Evolutionary conservation across 1,140 invertebrate genomes (phyloP).

Genomic region (Macrobrachium rosenbergii): DNA sequence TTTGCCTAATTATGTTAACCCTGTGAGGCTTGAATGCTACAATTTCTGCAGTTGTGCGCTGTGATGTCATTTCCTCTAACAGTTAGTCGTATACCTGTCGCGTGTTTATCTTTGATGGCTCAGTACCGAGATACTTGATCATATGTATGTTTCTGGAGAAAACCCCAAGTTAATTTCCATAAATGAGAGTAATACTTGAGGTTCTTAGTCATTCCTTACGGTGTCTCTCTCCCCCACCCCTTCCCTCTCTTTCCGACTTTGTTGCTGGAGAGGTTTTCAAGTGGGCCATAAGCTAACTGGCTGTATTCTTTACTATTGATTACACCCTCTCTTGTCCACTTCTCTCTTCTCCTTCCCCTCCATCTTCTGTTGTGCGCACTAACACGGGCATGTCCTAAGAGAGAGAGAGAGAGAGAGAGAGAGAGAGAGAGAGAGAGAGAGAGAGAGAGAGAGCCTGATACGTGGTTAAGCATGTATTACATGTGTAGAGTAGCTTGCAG

Average conservation of each 20-base stretch:
- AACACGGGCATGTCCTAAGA: not conserved
- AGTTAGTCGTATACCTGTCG: too few relatives aligned
- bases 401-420: conserved; percentile 34
- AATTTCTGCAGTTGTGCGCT: not conserved
- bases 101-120: too few relatives aligned
- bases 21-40: too few relatives aligned
- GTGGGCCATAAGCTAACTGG: too few relatives aligned
- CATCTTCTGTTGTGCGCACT: conserved; percentile 2
- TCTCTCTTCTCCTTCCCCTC: not conserved
- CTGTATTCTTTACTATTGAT: not conserved
- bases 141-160: too few relatives aligned
- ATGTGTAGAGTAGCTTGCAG: too few relatives aligned
- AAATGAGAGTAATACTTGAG: too few relatives aligned
- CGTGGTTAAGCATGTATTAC: conserved; percentile 1
- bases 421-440: conserved; percentile 34
- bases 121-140: too few relatives aligned
- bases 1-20: too few relatives aligned
- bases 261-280: not conserved
- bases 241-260: not conserved
- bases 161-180: too few relatives aligned
- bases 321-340: not conserved
- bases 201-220: not conserved
- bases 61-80: too few relatives aligned
- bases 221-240: not conserved
- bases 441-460: conserved; percentile 8